Percentiles rank a stretch among this genome's conserved stretches.
phyloP scores from a whole-genome alignment of 1,140 invertebrate species.

The Drosophila trapezifrons region DNA sequence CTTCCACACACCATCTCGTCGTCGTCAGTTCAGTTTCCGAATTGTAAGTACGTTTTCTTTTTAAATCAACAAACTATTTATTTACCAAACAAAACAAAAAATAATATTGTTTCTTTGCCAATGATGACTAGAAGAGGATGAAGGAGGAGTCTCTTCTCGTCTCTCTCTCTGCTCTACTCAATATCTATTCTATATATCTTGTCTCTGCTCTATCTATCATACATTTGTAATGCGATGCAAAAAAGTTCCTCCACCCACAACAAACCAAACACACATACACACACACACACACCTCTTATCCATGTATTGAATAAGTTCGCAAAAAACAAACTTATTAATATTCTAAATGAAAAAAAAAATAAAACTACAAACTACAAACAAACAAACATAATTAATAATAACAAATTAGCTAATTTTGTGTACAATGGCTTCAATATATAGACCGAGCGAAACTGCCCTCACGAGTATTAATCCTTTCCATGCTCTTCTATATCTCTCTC shows the following conservation, averaged over 20 bases:
- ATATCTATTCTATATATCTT: conserved; percentile 62
- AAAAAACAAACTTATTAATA: conserved; percentile 72
- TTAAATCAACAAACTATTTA: conserved; percentile 61
- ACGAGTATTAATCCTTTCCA: conserved; percentile 68
- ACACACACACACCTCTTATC: conserved; percentile 62
- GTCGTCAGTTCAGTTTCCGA: conserved; percentile 81
- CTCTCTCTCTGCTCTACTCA: conserved; percentile 49
- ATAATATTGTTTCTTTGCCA: conserved; percentile 53
- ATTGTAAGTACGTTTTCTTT: conserved; percentile 83
- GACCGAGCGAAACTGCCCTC: conserved; percentile 34
- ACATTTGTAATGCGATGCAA: conserved; percentile 83
- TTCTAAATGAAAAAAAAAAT: conserved; percentile 62
- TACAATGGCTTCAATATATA: conserved; percentile 82
- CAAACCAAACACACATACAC: conserved; percentile 40
- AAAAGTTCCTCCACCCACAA: conserved; percentile 66
- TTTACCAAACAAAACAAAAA: conserved; percentile 34
- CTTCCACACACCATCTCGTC: conserved; percentile 46
- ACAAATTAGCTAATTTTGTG: conserved; percentile 82
- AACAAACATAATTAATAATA: conserved; percentile 71
- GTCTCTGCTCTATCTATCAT: conserved; percentile 71
- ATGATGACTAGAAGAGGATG: conserved; percentile 31
- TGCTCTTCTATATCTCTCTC: conserved; percentile 75
- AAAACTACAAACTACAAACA: conserved; percentile 52
- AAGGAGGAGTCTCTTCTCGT: conserved; percentile 52
- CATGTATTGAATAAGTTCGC: conserved; percentile 72